Base-by-base conservation (phyloP, 2,797 vertebrate species). In the Cynodonichthys magdalenae region DNA sequence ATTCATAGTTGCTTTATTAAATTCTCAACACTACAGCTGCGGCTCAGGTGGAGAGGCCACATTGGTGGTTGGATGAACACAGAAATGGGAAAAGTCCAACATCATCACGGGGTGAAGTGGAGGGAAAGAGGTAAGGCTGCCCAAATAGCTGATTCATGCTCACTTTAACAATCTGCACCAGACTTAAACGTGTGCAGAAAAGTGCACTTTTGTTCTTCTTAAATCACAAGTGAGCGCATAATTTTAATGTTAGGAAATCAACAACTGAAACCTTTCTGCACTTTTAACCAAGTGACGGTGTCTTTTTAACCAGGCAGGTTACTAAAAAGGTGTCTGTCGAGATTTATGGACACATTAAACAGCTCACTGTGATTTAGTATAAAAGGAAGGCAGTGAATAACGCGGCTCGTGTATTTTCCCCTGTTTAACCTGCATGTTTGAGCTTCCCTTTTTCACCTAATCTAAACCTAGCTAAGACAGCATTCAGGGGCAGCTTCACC, bases 1-100 rank as follows among this genome's bases (percentile, higher is more conserved):
- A 90, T 89, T 92, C 18, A 48, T 67, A 59, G 56, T 52, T 44
- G 49, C 63, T 58, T 58, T 75, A 75, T 75, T 67, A 41, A 34
- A 27, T 70, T 81, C 47, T 76, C 51, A 41, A 71, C 55, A 59
- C 19, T 66, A 67, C 29, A 61, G 12, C 50, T 75, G 71, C 60
- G 52, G 50, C 59, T 80, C 53, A 71, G 53, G 61, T 56, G 53
- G 20, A 61, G 53, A 69, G 73, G 75, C 42, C 59, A 14, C 46
- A 57, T 24, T 6, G 39, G 71, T 75, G 62, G 34, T 58, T 20
- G 62, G 42, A 59, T 62, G 36, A 49, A 52, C 5, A 69, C 47
- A 53, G 36, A 34, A 9, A 58, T 36, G 57, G 61, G 49, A 80
- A 62, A 87, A 85, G 82, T 76, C 85, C 78, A 53, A 53, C 44